Base-by-base conservation (phyloP, 2,797 vertebrate species). In the Myotis planiceps region DNA sequence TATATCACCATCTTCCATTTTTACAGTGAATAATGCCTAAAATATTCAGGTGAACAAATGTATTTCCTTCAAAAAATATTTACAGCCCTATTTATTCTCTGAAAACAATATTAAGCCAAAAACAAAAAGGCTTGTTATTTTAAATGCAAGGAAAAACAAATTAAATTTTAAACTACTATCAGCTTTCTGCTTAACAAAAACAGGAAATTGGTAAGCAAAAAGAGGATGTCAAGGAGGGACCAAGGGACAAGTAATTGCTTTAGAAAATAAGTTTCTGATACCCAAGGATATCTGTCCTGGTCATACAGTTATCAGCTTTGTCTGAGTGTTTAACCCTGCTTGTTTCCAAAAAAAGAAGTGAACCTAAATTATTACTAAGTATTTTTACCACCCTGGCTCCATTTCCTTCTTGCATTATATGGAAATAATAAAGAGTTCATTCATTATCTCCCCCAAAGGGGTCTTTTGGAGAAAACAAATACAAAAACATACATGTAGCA, bases 11-110 rank as follows among this genome's bases (percentile, higher is more conserved):
- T 79, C 37, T 78, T 81, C 15, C 1, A 53, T 83, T 88, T 95
- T 96, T 72, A 60, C 13, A 65, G 66, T 32, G 32, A 83, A 27
- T 34, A 19, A 45, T 94, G 1, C 55, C 29, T 79, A 90, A 82
- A 82, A 71, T 74, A 83, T 69, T 76, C 81, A 95, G 3, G 58
- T 80, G 65, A 96, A 93, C 42, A 90, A 92, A 91, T 76, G 3
- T 10, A 72, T 92, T 9, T 1, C 34, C 37, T 92, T 96, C 13
- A 65, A 76, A 96, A 86, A 3, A 16, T 88, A 92, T 82, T 90
- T 47, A 93, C 3, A 80, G 23, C 39, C 14, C 13, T 90, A 7
- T 37, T 89, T 89, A 49, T 51, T 84, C 71, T 49, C 27, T 95
- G 39, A 65, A 94, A 96, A 91, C 2, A 83, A 23, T 65, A 94